Conservation (phyloP, 1,140 invertebrate species). For the Neotoxoptera formosana region DNA sequence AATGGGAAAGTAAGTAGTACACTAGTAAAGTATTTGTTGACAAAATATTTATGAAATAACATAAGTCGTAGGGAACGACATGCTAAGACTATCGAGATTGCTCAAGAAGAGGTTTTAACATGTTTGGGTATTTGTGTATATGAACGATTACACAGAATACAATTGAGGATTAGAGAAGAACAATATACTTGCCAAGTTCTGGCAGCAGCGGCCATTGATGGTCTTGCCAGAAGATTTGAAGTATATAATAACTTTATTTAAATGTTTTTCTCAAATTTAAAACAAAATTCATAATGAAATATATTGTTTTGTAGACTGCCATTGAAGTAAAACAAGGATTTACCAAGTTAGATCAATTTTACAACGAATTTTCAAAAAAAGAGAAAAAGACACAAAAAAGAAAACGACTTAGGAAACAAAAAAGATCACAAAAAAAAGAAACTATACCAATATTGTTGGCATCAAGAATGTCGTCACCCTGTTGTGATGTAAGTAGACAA, state of each 20-base stretch:
- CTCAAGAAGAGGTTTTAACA: conserved; percentile 93
- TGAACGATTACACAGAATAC: conserved; percentile 84
- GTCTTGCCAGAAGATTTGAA: conserved; percentile 85
- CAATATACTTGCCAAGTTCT: conserved; percentile 91
- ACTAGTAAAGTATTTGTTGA: neutral
- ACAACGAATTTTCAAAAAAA: conserved; percentile 82
- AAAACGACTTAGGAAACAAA: conserved; percentile 86
- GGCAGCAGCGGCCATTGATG: conserved; percentile 85
- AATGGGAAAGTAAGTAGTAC: conserved; percentile 72
- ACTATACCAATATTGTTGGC: conserved; percentile 60
- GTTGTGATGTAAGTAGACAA: conserved; percentile 63
- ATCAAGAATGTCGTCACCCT: conserved; percentile 59
- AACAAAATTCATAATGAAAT: neutral
- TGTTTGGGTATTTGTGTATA: conserved; percentile 92
- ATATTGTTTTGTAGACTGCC: conserved; percentile 69
- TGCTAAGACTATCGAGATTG: conserved; percentile 93
- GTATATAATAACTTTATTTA: conserved; percentile 61
- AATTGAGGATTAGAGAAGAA: conserved; percentile 84
- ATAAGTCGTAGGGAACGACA: conserved; percentile 81
- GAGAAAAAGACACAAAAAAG: conserved; percentile 83
- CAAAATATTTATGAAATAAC: conserved; percentile 11
- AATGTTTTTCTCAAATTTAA: neutral
- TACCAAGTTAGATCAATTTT: conserved; percentile 83
- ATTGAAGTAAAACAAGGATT: conserved; percentile 88
- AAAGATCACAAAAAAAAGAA: conserved; percentile 83